Evolutionary conservation across 2,113 vertebrate genomes (phyloP), one percentile per base, ranked within the genome.

Genomic region (Cyprinodon tularosa): DNA sequence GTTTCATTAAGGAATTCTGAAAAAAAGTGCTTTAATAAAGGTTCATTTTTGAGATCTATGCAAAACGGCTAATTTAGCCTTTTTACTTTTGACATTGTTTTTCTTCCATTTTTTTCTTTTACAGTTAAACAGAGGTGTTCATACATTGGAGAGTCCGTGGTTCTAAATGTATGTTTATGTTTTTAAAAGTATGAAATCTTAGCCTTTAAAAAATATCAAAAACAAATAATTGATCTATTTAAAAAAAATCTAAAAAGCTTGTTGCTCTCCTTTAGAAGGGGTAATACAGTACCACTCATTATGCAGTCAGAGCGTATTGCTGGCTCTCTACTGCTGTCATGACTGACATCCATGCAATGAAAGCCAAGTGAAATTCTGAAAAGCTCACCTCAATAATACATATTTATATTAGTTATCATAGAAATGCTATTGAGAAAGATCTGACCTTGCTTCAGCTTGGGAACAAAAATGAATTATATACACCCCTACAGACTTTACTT

Each of bases 391-490:
- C 75, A 78, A 82, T 80, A 83, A 89, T 89, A 84, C 86, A 85
- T 81, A 87, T 91, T 89, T 88, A 88, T 89, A 89, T 84, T 86
- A 84, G 75, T 44, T 63, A 66, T 75, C 42, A 64, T 73, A 72
- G 84, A 85, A 83, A 86, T 89, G 84, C 72, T 86, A 75, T 75
- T 75, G 85, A 90, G 87, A 87, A 81, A 80, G 83, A 84, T 81
- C 72, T 71, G 86, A 93, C 90, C 91, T 90, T 78, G 72, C 66
- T 62, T 74, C 71, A 72, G 84, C 88, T 84, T 77, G 78, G 88
- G 85, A 86, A 76, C 78, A 78, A 82, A 89, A 76, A 90, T 92
- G 85, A 92, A 93, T 94, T 88, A 92, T 92, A 91, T 91, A 92
- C 92, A 87, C 83, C 69, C 88, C 74, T 78, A 85, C 86, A 86